phyloP scores from a whole-genome alignment of 2,113 vertebrate species.

The Dasypus novemcinctus region DNA sequence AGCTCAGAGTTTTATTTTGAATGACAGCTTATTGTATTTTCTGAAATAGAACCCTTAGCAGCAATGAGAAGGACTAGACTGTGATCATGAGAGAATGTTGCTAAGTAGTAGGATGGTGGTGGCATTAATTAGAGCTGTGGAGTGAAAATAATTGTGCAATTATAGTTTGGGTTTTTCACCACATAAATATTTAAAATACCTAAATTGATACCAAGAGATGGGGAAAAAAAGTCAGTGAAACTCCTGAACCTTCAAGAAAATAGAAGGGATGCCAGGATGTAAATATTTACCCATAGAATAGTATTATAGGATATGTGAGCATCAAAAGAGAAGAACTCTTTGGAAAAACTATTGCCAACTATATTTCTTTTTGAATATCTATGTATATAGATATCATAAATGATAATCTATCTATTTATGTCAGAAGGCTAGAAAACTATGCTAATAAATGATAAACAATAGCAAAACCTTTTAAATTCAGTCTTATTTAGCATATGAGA shows the following conservation, averaged over 20 bases:
- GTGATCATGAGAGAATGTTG: background rate
- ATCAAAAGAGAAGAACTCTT: background rate
- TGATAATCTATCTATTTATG: background rate
- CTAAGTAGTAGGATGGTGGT: background rate
- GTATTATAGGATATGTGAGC: background rate
- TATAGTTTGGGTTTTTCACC: background rate
- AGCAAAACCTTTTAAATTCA: background rate
- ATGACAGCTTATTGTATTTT: background rate
- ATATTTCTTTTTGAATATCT: background rate
- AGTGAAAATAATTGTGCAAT: background rate
- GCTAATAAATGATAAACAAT: background rate
- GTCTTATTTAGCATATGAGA: background rate
- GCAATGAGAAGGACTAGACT: background rate
- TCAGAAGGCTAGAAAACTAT: background rate
- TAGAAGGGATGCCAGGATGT: background rate
- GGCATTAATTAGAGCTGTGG: background rate
- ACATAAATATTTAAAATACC: background rate
- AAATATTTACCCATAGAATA: background rate
- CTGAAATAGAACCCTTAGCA: background rate
- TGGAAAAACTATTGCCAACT: background rate
- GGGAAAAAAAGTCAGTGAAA: background rate
- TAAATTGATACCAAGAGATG: background rate
- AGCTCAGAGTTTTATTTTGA: background rate
- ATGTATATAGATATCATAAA: no score
- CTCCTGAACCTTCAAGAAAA: background rate